Conservation (phyloP, 2,888 invertebrate genomes). For the Drosophila anomelani region DNA sequence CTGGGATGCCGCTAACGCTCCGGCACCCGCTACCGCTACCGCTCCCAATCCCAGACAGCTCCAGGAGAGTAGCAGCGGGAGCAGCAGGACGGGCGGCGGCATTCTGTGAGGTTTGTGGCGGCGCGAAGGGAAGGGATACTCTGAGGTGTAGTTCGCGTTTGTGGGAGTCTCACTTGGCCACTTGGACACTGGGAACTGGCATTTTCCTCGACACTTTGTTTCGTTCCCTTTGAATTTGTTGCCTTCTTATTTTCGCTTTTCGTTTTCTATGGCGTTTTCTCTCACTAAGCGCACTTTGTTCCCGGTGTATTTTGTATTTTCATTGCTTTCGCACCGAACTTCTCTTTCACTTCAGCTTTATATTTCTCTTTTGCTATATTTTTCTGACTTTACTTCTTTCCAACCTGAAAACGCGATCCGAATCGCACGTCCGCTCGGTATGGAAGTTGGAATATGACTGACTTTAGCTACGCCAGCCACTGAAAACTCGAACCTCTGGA, state of each 20-base stretch:
- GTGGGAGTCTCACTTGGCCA: conserved; percentile 32
- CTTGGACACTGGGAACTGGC: conserved; percentile 54
- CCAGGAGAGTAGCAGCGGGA: conserved; percentile 23
- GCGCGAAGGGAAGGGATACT: conserved; percentile 12
- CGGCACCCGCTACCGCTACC: conserved; percentile 14
- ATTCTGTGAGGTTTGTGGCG: conserved; percentile 22
- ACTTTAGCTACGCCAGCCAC: conserved; percentile 65
- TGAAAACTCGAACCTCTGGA: conserved; percentile 33
- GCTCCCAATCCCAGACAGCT: conserved; percentile 13
- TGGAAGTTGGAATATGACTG: conserved; percentile 84
- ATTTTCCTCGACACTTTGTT: conserved; percentile 53
- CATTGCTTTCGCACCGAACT: conserved; percentile 41
- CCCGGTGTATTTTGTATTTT: conserved; percentile 22
- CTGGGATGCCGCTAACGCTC: conserved; percentile 38
- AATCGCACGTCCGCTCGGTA: conserved; percentile 82
- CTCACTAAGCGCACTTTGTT: conserved; percentile 40
- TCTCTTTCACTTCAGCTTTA: conserved; percentile 58
- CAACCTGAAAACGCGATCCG: conserved; percentile 37
- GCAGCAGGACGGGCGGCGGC: conserved; percentile 34
- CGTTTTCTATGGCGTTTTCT: conserved; percentile 16
- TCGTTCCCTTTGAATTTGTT: neutral
- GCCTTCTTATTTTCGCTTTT: neutral
- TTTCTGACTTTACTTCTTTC: conserved; percentile 44
- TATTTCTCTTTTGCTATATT: conserved; percentile 32
- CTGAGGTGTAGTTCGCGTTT: conserved; percentile 40